These are phyloP conservation scores for Noctilio leporinus DNA, from an alignment of 2,113 vertebrate genomes.

Conservation along the genomic window DNA sequence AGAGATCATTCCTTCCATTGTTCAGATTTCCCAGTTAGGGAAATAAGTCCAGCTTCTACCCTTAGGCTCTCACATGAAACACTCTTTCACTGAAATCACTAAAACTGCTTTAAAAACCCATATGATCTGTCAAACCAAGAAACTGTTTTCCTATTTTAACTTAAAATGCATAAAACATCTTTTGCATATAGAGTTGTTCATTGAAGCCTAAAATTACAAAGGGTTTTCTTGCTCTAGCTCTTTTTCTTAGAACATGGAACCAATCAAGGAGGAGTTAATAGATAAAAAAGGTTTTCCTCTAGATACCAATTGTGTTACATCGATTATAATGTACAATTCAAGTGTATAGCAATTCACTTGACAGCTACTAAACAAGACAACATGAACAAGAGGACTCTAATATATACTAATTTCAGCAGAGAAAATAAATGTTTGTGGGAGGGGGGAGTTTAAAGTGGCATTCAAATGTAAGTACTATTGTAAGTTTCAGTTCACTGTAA, in stretches of 20 bases:
- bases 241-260: conserved; percentile 48
- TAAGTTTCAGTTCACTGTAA: conserved; percentile 63
- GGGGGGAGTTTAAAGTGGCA: conserved; percentile 63
- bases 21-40: neutral
- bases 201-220: conserved; percentile 52
- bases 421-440: conserved; percentile 72
- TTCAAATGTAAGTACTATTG: conserved; percentile 69
- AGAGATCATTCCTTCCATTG: neutral
- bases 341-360: conserved; percentile 68
- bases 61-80: neutral
- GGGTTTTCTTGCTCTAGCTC: conserved; percentile 34
- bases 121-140: conserved; percentile 37
- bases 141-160: neutral
- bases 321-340: conserved; percentile 59
- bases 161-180: conserved; percentile 39
- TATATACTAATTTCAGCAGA: conserved; percentile 69
- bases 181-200: conserved; percentile 37
- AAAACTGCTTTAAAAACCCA: conserved; percentile 38
- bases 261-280: conserved; percentile 60
- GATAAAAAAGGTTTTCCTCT: conserved; percentile 66
- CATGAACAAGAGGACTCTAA: conserved; percentile 69
- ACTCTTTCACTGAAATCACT: neutral
- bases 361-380: conserved; percentile 70
- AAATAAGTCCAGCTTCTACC: neutral
- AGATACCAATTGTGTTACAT: conserved; percentile 63